phyloP scores from a whole-genome alignment of 1,140 invertebrate genomes.

The Drosophila sturtevanti region DNA sequence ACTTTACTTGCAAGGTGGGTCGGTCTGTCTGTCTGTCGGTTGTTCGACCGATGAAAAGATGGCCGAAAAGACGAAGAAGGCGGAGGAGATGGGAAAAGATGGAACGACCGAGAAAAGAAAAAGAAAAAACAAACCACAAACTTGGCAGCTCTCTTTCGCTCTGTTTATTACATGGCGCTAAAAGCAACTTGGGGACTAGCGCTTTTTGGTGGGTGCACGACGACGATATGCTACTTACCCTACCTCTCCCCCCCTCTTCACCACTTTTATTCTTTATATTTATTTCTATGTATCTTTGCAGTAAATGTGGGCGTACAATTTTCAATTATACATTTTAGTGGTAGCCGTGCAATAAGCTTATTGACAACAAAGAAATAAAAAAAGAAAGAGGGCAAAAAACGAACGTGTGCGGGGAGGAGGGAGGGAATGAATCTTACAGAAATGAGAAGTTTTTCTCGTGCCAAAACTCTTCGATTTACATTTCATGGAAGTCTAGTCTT shows the following conservation, averaged over 20 bases:
- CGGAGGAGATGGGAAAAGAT: constrained; percentile 2
- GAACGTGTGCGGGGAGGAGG: constrained; percentile 3
- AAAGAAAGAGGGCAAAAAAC: constrained; percentile 13
- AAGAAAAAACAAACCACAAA: constrained; percentile 58
- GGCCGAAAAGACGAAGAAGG: constrained; percentile 1
- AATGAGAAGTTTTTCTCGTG: constrained; percentile 61
- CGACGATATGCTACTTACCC: too few species aligned
- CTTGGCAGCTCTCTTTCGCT: constrained; percentile 64
- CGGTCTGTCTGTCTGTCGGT: too few species aligned
- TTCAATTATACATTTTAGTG: constrained; percentile 78
- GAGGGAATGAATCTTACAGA: constrained; percentile 46
- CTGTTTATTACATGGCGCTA: constrained; percentile 72
- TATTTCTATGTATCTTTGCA: constrained; percentile 37
- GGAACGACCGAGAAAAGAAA: constrained; percentile 35
- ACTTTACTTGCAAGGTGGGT: constrained; percentile 62
- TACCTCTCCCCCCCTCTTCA: not conserved
- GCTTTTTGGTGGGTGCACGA: constrained; percentile 41
- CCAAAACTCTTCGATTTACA: not conserved
- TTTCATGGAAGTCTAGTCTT: too few species aligned
- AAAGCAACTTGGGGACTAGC: constrained; percentile 66
- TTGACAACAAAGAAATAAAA: constrained; percentile 47
- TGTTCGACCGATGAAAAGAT: not conserved
- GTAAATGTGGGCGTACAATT: constrained; percentile 72
- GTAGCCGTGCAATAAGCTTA: constrained; percentile 58
- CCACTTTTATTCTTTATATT: not conserved